Base-by-base conservation (phyloP, 1,140 invertebrate species). In the Orius insidiosus region DNA sequence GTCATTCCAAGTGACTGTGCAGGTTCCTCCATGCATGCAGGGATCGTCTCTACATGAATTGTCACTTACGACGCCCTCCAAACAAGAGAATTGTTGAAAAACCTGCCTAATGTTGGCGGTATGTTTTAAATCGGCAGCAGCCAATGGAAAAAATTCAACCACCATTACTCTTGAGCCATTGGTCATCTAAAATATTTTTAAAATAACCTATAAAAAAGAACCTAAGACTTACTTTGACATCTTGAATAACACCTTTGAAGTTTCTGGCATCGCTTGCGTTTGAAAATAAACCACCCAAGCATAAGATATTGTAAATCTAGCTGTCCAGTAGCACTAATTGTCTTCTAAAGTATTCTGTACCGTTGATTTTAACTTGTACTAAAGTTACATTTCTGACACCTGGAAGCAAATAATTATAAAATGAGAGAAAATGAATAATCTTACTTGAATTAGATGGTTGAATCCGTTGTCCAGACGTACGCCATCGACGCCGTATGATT, bases 191-290 rank as follows among this genome's bases (percentile, higher is more conserved):
- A 49, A 50, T 32, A 42, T 24, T 24, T 24, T 24, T 24, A 24
- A 24, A n/a, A n/a, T n/a, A n/a, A n/a, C n/a, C 24, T 4, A 24
- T 24, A 24, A 30, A 38, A 53, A 50, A 19, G n/a, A n/a, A n/a
- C n/a, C n/a, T n/a, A n/a, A n/a, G 15, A 31, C 13, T 62, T 52
- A 83, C 75, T 63, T 86, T 76, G 6, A 94, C 80, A 63, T 97
- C 92, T 61, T 96, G 90, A 44, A 97, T 83, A 30, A 93, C 78
- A 16, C 92, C 93, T 64, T 95, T 94, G 58, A 93, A 95, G 63
- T 83, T 77, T n/a, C 75, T 66, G 35, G 69, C 64, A 6, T 66
- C 59, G 1, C 60, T 52, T 11, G 45, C 13, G 40, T 35, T 41
- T 15, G 19, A 15, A 2, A 78, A 79, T 15, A 81, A 68, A 5